These are phyloP conservation scores for Conus canariensis DNA, from an alignment of 2,888 invertebrate genomes.

Conservation along the genomic window DNA sequence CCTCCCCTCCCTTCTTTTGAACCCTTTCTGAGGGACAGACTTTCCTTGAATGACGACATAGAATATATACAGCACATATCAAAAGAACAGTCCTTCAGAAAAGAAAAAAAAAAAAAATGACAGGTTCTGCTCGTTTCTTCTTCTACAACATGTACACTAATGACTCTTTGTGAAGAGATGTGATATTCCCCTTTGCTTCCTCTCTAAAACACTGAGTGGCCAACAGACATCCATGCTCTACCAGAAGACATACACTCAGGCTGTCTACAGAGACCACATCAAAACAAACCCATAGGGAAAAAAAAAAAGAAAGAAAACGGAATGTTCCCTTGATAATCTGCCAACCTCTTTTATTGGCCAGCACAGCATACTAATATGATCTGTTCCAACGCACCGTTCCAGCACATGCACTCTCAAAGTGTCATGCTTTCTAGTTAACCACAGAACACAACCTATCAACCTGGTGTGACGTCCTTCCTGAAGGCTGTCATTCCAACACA, in stretches of 20 bases:
- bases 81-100: background rate
- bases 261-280: too few species aligned
- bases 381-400: background rate
- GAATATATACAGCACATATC: constrained; percentile 8
- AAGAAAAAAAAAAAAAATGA: background rate
- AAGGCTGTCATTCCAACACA: too few species aligned
- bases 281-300: too few species aligned
- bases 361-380: too few species aligned
- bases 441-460: background rate
- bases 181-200: background rate
- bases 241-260: background rate
- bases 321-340: constrained; percentile 14
- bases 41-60: background rate
- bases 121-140: background rate
- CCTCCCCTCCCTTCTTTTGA: background rate
- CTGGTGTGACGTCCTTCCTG: too few species aligned
- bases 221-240: background rate
- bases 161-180: background rate
- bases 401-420: background rate
- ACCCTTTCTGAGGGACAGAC: background rate
- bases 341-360: background rate
- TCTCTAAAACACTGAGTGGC: background rate
- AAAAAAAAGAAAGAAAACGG: background rate
- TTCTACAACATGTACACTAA: background rate
- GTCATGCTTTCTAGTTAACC: background rate